Evolutionary conservation across 2,113 vertebrate genomes (phyloP).

Genomic region (Ageneiosus marmoratus): DNA sequence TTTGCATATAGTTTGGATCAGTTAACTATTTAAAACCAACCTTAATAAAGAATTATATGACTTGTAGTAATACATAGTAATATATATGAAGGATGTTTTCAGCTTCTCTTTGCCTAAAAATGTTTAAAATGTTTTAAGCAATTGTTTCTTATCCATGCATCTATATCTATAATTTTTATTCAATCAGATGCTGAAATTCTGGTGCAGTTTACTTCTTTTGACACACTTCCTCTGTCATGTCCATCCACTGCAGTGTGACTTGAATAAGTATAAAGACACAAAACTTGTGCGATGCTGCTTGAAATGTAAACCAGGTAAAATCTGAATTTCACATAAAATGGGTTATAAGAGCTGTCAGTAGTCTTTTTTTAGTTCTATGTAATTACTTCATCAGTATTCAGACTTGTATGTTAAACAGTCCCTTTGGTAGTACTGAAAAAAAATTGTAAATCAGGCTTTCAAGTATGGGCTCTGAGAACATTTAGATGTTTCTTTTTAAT

Average conservation of each 20-base stretch:
- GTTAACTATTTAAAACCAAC: not conserved
- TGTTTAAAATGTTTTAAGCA: not conserved
- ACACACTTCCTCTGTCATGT: not conserved
- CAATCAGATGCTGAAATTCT: constrained; percentile 40
- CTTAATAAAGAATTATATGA: not conserved
- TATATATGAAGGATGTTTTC: not conserved
- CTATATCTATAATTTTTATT: not conserved
- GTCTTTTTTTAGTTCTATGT: not conserved
- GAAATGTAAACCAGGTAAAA: constrained; percentile 53
- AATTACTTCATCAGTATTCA: not conserved
- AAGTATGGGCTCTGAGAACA: not conserved
- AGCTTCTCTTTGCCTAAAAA: not conserved
- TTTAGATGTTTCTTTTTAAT: not conserved
- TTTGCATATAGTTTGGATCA: not conserved
- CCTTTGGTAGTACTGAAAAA: not conserved
- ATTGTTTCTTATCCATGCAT: not conserved
- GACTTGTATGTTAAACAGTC: not conserved
- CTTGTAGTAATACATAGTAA: not conserved
- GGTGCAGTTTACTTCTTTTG: constrained; percentile 30
- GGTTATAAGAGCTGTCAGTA: not conserved
- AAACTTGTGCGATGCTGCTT: constrained; percentile 23
- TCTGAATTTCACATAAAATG: not conserved
- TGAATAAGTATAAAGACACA: fast-evolving
- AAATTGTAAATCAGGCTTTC: not conserved
- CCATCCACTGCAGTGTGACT: constrained; percentile 3